These are phyloP conservation scores for Tiliacea aurago DNA, from an alignment of 2,888 invertebrate species.

Conservation along the genomic window DNA sequence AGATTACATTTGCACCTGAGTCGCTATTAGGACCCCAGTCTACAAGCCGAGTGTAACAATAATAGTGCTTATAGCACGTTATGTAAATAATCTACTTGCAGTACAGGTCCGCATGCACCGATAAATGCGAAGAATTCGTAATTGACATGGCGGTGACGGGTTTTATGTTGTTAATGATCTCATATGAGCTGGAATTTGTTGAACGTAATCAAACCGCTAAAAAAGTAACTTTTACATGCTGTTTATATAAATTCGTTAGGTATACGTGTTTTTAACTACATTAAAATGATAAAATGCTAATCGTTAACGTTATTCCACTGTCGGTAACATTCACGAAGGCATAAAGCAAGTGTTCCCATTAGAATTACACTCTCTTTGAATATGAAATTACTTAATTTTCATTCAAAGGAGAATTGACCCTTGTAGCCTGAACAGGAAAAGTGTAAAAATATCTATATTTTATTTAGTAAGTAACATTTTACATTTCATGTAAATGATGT, in stretches of 20 bases:
- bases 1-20: conserved; percentile 72
- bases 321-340: not conserved
- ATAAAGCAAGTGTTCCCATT: not conserved
- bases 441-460: too few relatives aligned
- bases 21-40: conserved; percentile 37
- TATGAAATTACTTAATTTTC: conserved; percentile 5
- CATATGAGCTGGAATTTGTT: conserved; percentile 36
- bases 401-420: not conserved
- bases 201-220: conserved; percentile 29
- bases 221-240: conserved; percentile 4
- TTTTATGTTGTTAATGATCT: conserved; percentile 42
- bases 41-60: conserved; percentile 36
- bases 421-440: conserved; percentile 28
- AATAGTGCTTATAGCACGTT: conserved; percentile 48
- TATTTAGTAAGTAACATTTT: conserved; percentile 13
- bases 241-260: not conserved
- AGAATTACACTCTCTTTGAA: conserved; percentile 5
- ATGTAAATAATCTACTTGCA: conserved; percentile 46
- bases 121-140: conserved; percentile 56
- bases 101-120: conserved; percentile 61
- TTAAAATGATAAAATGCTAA: conserved; percentile 11
- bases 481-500: conserved; percentile 5
- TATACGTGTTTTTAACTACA: not conserved
- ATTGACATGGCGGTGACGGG: conserved; percentile 41
- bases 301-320: not conserved